Conservation (phyloP, 2,888 invertebrate genomes). For the Chymomyza amoena region DNA sequence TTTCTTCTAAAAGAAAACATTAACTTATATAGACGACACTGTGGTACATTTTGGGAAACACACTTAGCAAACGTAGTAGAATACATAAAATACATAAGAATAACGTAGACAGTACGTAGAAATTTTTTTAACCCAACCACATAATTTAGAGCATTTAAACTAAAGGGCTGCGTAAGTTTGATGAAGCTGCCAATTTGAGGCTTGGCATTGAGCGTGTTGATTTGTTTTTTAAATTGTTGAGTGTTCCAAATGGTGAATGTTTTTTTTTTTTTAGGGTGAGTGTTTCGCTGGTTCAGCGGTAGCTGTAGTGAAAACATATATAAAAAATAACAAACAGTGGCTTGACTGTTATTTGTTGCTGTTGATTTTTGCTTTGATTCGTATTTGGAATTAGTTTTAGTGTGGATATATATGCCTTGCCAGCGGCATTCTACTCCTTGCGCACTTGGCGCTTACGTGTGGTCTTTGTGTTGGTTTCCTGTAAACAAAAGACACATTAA, state of each 20-base stretch:
- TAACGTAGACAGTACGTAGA: background rate
- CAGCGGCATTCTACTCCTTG: conserved; percentile 63
- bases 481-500: background rate
- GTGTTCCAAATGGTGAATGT: conserved; percentile 17
- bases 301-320: conserved; percentile 11
- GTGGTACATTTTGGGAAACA: background rate
- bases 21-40: background rate
- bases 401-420: conserved; percentile 9
- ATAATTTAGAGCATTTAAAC: background rate
- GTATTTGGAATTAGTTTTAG: conserved; percentile 31
- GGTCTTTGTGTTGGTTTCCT: conserved; percentile 65
- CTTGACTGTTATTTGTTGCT: conserved; percentile 15
- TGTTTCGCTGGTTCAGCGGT: background rate
- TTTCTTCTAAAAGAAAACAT: background rate
- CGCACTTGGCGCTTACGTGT: conserved; percentile 76
- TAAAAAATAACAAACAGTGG: conserved; percentile 12
- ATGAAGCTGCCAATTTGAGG: background rate
- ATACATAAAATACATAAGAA: background rate
- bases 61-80: background rate
- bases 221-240: background rate
- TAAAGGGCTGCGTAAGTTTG: background rate
- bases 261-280: conserved; percentile 12
- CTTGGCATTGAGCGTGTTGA: background rate
- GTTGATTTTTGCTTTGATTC: conserved; percentile 21
- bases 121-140: background rate